A percentile compares a stretch with the other conserved stretches of the same genome.
Evolutionary conservation across 2,113 vertebrate genomes (phyloP).

Genomic region (Columba janthina): DNA sequence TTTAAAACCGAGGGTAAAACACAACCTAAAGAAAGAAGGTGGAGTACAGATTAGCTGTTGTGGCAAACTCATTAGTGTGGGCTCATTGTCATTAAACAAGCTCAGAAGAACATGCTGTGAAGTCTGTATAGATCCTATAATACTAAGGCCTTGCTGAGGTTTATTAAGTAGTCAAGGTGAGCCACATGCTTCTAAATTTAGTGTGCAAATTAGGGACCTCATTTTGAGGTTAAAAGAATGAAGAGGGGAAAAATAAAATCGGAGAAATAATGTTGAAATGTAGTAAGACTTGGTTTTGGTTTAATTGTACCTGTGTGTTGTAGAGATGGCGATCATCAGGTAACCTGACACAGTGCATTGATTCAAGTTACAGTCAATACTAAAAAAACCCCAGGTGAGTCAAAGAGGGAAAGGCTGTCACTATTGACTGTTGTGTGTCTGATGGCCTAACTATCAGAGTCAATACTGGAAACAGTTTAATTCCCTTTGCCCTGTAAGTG

Average conservation of each 20-base stretch:
- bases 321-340: not conserved
- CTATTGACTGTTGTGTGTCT: not conserved
- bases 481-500: not conserved
- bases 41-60: not conserved
- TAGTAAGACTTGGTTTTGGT: not conserved
- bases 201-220: not conserved
- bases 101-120: not conserved
- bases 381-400: not conserved
- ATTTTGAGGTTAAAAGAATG: not conserved
- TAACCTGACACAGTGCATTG: not conserved
- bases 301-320: not conserved
- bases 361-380: not conserved
- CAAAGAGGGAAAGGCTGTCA: not conserved
- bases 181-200: fast-evolving
- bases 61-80: not conserved
- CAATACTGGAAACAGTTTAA: not conserved
- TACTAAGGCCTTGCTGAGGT: not conserved
- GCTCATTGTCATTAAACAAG: not conserved
- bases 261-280: not conserved
- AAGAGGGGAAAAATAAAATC: not conserved
- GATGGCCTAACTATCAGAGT: not conserved
- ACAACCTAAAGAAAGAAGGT: not conserved
- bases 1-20: not conserved
- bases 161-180: not conserved
- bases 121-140: not conserved